A percentile compares a stretch with the other conserved stretches of the same genome.
These are phyloP conservation scores for Lamprologus lemairii DNA, from an alignment of 2,113 vertebrate genomes.

Conservation along the genomic window DNA sequence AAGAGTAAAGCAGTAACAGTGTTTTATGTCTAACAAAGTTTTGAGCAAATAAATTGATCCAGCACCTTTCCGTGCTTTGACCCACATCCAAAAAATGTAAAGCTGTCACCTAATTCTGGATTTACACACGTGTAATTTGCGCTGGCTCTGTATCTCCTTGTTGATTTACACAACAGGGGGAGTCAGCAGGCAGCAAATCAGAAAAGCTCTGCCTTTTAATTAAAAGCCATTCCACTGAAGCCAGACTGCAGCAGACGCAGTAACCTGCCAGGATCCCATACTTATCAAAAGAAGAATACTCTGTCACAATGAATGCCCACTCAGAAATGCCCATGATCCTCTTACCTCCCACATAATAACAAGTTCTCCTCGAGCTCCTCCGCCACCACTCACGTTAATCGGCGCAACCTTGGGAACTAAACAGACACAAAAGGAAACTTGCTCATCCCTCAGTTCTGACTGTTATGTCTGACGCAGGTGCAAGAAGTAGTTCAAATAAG, in stretches of 20 bases:
- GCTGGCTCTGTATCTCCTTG: constrained; percentile 6
- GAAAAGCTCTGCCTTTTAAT: constrained; percentile 49
- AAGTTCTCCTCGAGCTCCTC: constrained; percentile 81
- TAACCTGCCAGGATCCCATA: constrained; percentile 25
- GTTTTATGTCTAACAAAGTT: not conserved
- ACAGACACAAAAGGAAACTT: constrained; percentile 28
- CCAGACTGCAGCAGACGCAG: not conserved
- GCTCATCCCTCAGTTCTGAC: not conserved
- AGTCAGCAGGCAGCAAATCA: constrained; percentile 49
- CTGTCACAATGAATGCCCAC: not conserved
- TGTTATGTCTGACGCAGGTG: not conserved
- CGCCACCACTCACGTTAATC: constrained; percentile 75
- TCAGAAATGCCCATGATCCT: constrained; percentile 23
- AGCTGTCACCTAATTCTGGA: constrained; percentile 6
- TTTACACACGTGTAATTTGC: constrained; percentile 21
- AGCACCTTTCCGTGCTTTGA: not conserved
- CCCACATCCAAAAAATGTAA: not conserved
- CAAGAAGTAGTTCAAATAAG: not conserved
- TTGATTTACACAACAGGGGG: constrained; percentile 45
- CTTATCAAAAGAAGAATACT: constrained; percentile 7
- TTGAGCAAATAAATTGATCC: not conserved
- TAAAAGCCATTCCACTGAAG: constrained; percentile 45
- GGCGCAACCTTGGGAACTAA: constrained; percentile 78
- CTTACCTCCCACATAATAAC: constrained; percentile 87
- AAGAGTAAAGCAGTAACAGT: not conserved